Evolutionary conservation across 1,140 invertebrate species (phyloP).

Genomic region (Cydia pomonella): DNA sequence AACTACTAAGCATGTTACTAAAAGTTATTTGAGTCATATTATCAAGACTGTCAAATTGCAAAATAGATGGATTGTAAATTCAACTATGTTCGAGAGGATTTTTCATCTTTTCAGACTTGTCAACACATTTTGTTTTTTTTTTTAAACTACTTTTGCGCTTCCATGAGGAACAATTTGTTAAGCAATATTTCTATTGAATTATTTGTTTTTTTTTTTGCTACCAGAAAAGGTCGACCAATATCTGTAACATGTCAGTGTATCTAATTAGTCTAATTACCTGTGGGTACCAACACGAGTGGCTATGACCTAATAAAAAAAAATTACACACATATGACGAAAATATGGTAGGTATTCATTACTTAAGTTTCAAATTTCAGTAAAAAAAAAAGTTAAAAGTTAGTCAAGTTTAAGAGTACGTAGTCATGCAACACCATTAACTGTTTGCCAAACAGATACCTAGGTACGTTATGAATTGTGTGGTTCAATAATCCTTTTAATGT

Average conservation of each 20-base stretch:
- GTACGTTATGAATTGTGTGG: no score
- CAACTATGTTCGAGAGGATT: not conserved
- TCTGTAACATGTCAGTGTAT: not conserved
- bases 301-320: no score
- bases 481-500: no score
- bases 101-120: slow-evolving; percentile 2
- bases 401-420: no score
- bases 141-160: not conserved
- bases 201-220: not conserved
- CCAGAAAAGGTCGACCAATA: not conserved
- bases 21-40: not conserved
- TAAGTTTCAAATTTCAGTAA: no score
- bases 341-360: no score
- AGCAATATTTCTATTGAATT: not conserved
- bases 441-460: no score
- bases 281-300: no score
- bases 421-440: no score
- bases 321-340: no score
- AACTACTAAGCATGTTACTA: not conserved
- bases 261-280: no score
- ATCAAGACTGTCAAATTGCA: not conserved
- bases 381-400: no score
- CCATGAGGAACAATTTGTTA: not conserved
- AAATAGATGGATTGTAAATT: not conserved
- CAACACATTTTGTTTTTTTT: not conserved